Conservation (phyloP, 2,797 vertebrate species). For the Lagorchestes hirsutus region DNA sequence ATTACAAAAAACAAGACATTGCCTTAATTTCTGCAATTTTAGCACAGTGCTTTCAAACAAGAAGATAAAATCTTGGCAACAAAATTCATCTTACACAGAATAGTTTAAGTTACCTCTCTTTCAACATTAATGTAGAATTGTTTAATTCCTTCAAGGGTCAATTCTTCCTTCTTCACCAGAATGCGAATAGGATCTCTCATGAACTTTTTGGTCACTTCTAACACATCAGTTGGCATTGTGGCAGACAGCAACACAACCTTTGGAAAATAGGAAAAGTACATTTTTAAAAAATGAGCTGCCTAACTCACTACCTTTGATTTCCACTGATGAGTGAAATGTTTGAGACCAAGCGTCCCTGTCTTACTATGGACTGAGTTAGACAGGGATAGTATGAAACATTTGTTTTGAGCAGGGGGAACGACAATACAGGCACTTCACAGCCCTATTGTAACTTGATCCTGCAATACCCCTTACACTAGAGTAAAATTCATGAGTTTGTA, state of each 20-base stretch:
- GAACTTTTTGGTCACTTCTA: slow-evolving; percentile 99
- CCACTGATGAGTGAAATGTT: slow-evolving; percentile 68
- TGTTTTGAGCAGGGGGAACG: slow-evolving; percentile 90
- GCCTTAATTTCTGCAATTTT: slow-evolving; percentile 89
- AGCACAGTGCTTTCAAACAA: slow-evolving; percentile 93
- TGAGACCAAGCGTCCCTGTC: slow-evolving; percentile 89
- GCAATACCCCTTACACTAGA: slow-evolving; percentile 41
- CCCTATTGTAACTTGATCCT: slow-evolving; percentile 85
- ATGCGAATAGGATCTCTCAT: slow-evolving; percentile 99
- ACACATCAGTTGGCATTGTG: slow-evolving; percentile 98
- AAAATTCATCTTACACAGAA: slow-evolving; percentile 81
- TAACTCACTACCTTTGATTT: background rate
- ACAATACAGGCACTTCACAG: slow-evolving; percentile 85
- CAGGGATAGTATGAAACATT: slow-evolving; percentile 88
- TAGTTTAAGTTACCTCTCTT: slow-evolving; percentile 89
- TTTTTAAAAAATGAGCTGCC: background rate
- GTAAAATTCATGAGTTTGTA: slow-evolving; percentile 35
- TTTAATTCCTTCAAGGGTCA: slow-evolving; percentile 99
- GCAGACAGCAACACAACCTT: slow-evolving; percentile 98
- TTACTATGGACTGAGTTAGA: slow-evolving; percentile 74
- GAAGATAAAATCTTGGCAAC: slow-evolving; percentile 82
- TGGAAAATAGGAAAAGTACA: background rate
- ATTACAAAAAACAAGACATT: slow-evolving; percentile 88
- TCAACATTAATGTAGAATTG: slow-evolving; percentile 99
- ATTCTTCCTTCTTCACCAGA: slow-evolving; percentile 98